Conservation (phyloP, 2,113 vertebrate genomes). For the Phasianus colchicus region DNA sequence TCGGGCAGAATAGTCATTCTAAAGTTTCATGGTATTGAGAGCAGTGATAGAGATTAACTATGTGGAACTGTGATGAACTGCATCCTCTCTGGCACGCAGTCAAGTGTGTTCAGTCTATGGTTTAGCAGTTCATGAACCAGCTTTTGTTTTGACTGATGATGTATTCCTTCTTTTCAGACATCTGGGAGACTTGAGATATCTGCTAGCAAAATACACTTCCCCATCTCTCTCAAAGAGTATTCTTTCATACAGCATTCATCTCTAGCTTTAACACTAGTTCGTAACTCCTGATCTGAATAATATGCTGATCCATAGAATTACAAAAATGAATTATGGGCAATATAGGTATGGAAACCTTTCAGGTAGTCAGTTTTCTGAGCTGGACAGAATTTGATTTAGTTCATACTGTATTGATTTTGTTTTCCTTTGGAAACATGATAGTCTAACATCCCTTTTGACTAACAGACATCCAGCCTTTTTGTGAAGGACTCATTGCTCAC, state of each 20-base stretch:
- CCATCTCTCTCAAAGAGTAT: background rate
- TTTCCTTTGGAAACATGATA: background rate
- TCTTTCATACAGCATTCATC: background rate
- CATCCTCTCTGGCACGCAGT: conserved; percentile 59
- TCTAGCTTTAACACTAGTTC: background rate
- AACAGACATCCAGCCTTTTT: background rate
- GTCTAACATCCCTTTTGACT: background rate
- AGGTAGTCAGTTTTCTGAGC: background rate
- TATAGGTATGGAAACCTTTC: background rate
- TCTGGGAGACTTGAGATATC: conserved; percentile 38
- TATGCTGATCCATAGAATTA: background rate
- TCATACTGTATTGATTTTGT: background rate
- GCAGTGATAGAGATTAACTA: conserved; percentile 62
- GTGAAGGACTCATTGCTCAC: background rate
- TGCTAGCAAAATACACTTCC: background rate
- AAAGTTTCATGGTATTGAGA: conserved; percentile 47
- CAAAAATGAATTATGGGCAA: background rate
- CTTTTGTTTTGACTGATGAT: conserved; percentile 61
- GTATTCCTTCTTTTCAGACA: conserved; percentile 53
- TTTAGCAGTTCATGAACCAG: conserved; percentile 53
- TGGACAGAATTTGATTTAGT: background rate
- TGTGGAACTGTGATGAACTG: conserved; percentile 61
- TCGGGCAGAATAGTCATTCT: conserved; percentile 46
- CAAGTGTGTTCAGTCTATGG: conserved; percentile 56
- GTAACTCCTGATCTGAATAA: background rate